Percentiles rank a stretch among this genome's conserved stretches.
These are phyloP conservation scores for Matsumurasca onukii DNA, from an alignment of 1,140 invertebrate species.

Conservation along the genomic window DNA sequence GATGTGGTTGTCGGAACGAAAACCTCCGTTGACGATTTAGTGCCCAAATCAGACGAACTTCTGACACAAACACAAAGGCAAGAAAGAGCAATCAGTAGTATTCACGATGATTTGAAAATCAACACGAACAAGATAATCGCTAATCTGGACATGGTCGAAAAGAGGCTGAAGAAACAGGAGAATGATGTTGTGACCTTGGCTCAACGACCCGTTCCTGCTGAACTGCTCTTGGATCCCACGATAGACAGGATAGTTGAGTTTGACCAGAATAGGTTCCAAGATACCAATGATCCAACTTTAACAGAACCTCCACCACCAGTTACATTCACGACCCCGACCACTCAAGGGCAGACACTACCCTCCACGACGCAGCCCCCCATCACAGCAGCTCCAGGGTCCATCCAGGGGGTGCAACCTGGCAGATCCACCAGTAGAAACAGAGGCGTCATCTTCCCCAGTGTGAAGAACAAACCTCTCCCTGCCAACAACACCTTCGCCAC, in stretches of 20 bases:
- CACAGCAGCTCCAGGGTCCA: slow-evolving; percentile 47
- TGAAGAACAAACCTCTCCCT: slow-evolving; percentile 84
- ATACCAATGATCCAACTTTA: slow-evolving; percentile 26
- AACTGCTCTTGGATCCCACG: slow-evolving; percentile 72
- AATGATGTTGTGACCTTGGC: slow-evolving; percentile 71
- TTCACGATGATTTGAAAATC: slow-evolving; percentile 75
- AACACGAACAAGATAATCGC: slow-evolving; percentile 87
- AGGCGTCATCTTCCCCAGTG: slow-evolving; percentile 84
- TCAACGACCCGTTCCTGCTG: slow-evolving; percentile 63
- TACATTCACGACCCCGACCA: slow-evolving; percentile 37
- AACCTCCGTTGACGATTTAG: slow-evolving; percentile 76
- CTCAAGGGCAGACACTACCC: slow-evolving; percentile 41
- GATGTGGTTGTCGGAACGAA: slow-evolving; percentile 84
- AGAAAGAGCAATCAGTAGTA: slow-evolving; percentile 82
- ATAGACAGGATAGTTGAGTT: slow-evolving; percentile 75
- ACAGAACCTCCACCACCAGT: slow-evolving; percentile 38
- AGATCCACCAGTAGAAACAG: slow-evolving; percentile 58
- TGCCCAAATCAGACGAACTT: slow-evolving; percentile 82
- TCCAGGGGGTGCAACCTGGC: slow-evolving; percentile 46
- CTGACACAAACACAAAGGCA: slow-evolving; percentile 82
- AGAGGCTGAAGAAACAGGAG: slow-evolving; percentile 77
- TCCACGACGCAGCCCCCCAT: slow-evolving; percentile 42
- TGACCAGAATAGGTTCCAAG: slow-evolving; percentile 48
- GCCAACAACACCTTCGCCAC: slow-evolving; percentile 78
- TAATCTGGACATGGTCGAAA: slow-evolving; percentile 82